A percentile compares a stretch with the other conserved stretches of the same genome.
These are phyloP conservation scores for Tetranychus truncatus DNA, from an alignment of 2,888 invertebrate species.

Conservation along the genomic window DNA sequence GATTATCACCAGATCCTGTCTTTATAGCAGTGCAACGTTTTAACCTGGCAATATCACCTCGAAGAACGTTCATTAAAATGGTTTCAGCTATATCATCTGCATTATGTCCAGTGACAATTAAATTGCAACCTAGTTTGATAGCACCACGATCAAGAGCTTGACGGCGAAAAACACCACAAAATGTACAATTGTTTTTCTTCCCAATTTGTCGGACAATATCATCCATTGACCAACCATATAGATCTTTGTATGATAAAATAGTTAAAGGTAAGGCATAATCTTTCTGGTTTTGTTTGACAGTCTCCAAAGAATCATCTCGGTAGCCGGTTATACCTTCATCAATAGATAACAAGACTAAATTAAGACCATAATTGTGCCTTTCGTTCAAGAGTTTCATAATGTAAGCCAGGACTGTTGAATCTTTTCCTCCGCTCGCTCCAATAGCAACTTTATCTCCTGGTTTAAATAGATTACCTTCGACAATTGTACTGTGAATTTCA, in stretches of 20 bases:
- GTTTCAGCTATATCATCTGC: slow-evolving; percentile 98
- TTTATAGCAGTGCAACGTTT: slow-evolving; percentile 74
- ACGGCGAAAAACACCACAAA: slow-evolving; percentile 53
- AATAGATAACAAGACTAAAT: slow-evolving; percentile 75
- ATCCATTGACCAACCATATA: slow-evolving; percentile 99
- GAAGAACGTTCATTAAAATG: slow-evolving; percentile 84
- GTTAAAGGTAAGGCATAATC: slow-evolving; percentile 84
- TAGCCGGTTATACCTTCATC: slow-evolving; percentile 90
- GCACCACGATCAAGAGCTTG: slow-evolving; percentile 94
- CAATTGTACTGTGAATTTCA: slow-evolving; percentile 81
- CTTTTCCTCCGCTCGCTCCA: slow-evolving; percentile 53
- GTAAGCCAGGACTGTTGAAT: slow-evolving; percentile 92
- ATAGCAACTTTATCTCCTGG: slow-evolving; percentile 70
- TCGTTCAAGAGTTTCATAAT: slow-evolving; percentile 76
- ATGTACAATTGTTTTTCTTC: slow-evolving; percentile 87
- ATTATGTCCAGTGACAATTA: slow-evolving; percentile 84
- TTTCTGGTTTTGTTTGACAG: slow-evolving; percentile 78
- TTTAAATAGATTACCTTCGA: slow-evolving; percentile 57
- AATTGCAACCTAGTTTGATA: slow-evolving; percentile 61
- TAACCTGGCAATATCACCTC: slow-evolving; percentile 86
- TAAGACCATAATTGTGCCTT: slow-evolving; percentile 68
- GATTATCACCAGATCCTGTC: slow-evolving; percentile 46
- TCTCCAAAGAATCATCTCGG: slow-evolving; percentile 43
- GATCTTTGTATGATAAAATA: slow-evolving; percentile 79
- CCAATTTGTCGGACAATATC: slow-evolving; percentile 64